These are phyloP conservation scores for Lissocephala sabroskyi DNA, from an alignment of 2,888 invertebrate genomes.

Conservation along the genomic window DNA sequence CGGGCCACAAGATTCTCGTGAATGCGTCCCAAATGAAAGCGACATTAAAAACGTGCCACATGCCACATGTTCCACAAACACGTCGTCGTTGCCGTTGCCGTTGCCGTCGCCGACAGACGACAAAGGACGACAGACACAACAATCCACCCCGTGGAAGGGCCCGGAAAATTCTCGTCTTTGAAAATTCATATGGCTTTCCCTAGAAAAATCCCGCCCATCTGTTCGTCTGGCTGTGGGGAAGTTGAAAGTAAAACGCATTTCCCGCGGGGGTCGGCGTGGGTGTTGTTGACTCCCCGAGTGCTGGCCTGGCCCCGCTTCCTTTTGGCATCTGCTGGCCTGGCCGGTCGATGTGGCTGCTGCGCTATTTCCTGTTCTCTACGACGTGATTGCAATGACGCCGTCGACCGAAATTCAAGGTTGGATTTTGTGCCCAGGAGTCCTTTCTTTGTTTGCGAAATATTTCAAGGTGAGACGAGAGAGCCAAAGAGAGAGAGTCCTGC, in stretches of 20 bases:
- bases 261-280: constrained; percentile 7
- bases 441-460: background rate
- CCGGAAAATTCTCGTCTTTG: too few relatives aligned
- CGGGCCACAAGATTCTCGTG: too few relatives aligned
- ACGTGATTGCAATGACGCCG: constrained; percentile 2
- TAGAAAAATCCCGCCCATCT: background rate
- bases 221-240: constrained; percentile 3
- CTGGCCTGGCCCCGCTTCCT: background rate
- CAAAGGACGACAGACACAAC: too few relatives aligned
- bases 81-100: too few relatives aligned
- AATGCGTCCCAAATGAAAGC: too few relatives aligned
- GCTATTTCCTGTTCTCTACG: constrained; percentile 1
- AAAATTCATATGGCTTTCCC: too few relatives aligned
- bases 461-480: background rate
- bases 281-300: constrained; percentile 17
- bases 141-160: too few relatives aligned
- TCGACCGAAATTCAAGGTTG: background rate
- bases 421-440: constrained; percentile 9
- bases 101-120: too few relatives aligned
- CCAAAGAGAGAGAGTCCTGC: too few relatives aligned
- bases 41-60: too few relatives aligned
- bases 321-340: background rate
- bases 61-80: too few relatives aligned
- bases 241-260: constrained; percentile 12
- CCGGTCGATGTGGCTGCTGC: too few relatives aligned